Percentiles rank a stretch among this genome's conserved stretches.
Evolutionary conservation across 2,113 vertebrate species (phyloP).

Genomic region (Rhineura floridana): DNA sequence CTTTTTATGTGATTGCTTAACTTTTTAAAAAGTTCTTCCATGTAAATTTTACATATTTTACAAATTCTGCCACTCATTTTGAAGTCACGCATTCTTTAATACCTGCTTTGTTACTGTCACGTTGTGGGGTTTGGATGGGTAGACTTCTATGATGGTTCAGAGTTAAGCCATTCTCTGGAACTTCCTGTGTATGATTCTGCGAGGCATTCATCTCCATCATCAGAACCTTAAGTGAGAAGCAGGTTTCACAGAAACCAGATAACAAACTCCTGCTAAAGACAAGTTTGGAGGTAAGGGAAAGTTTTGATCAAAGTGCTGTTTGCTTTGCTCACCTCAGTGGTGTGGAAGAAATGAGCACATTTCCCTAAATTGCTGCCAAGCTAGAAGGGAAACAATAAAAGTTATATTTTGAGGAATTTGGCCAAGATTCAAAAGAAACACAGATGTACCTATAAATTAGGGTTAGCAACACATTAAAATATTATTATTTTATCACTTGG

Average conservation of each 20-base stretch:
- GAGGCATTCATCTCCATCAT: background rate
- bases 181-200: constrained; percentile 40
- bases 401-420: constrained; percentile 58
- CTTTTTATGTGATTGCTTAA: background rate
- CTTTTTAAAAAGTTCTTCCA: background rate
- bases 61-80: background rate
- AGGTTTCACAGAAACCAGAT: background rate
- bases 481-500: constrained; percentile 51
- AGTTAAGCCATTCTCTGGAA: constrained; percentile 40
- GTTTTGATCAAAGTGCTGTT: background rate
- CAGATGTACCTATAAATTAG: constrained; percentile 49
- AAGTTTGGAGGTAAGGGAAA: background rate
- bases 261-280: background rate
- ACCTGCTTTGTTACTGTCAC: background rate
- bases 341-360: constrained; percentile 47
- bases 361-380: constrained; percentile 30
- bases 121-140: background rate
- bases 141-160: constrained; percentile 19
- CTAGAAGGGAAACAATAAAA: constrained; percentile 22
- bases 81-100: constrained; percentile 20
- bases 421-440: constrained; percentile 49
- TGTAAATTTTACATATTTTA: background rate
- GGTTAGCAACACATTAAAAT: constrained; percentile 26
- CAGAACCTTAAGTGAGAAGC: background rate
- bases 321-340: constrained; percentile 22